Conservation (phyloP, 1,140 invertebrate species). For the Drosophila hydei region DNA sequence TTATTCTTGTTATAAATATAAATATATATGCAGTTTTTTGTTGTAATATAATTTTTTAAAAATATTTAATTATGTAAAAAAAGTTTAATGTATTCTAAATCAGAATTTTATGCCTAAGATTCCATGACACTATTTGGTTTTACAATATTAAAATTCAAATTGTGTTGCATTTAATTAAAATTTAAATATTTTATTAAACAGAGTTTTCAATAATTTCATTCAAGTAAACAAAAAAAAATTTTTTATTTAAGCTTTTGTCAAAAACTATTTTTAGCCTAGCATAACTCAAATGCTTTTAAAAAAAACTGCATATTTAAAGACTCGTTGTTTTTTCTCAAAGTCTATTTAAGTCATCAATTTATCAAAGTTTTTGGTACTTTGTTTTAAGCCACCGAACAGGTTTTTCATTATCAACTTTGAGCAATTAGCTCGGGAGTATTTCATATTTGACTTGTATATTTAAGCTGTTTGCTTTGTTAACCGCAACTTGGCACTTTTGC, state of each 20-base stretch:
- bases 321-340: not conserved
- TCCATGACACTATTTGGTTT: no score
- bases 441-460: constrained; percentile 20
- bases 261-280: not conserved
- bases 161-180: not conserved
- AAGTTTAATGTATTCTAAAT: no score
- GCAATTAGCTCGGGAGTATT: constrained; percentile 28
- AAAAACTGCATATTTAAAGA: constrained; percentile 10
- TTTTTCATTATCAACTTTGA: constrained; percentile 29
- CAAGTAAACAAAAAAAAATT: no score
- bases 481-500: constrained; percentile 3
- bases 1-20: no score
- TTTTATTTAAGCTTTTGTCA: no score
- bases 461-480: constrained; percentile 1
- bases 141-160: no score
- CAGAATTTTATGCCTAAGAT: no score
- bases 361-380: constrained; percentile 9
- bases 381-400: constrained; percentile 21
- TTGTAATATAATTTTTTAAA: no score
- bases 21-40: no score
- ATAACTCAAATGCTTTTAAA: not conserved
- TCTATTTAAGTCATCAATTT: constrained; percentile 19
- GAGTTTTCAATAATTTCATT: no score
- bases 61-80: no score
- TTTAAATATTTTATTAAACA: no score